A percentile compares a stretch with the other conserved stretches of the same genome.
Conservation (phyloP, 2,797 vertebrate species). For the Cephalopachus bancanus region DNA sequence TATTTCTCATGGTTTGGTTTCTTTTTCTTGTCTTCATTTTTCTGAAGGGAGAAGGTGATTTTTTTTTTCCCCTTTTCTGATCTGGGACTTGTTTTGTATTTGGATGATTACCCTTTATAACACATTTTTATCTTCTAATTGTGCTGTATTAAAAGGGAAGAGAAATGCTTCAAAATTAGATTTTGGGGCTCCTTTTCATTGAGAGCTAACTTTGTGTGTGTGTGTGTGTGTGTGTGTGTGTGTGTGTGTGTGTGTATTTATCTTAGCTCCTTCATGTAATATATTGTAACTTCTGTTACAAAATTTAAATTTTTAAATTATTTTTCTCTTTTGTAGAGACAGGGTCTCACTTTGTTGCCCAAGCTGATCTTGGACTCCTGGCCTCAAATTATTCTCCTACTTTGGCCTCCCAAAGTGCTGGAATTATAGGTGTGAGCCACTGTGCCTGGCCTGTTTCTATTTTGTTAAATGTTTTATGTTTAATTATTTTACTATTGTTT, state of each 20-base stretch:
- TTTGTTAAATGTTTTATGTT: slow-evolving; percentile 23
- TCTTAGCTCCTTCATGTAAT: slow-evolving; percentile 3
- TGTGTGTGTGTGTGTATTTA: neutral
- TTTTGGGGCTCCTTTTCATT: neutral
- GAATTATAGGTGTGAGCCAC: too few relatives aligned
- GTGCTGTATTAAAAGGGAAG: neutral
- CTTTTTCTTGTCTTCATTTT: slow-evolving; percentile 62
- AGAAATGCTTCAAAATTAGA: slow-evolving; percentile 42
- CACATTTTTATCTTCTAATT: slow-evolving; percentile 38
- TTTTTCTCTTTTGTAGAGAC: too few relatives aligned
- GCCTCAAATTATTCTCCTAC: too few relatives aligned
- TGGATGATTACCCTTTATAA: slow-evolving; percentile 15
- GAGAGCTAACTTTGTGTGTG: neutral
- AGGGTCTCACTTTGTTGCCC: too few relatives aligned
- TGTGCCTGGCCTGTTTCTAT: neutral
- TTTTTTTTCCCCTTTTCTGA: neutral
- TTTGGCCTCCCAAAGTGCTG: too few relatives aligned
- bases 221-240: neutral
- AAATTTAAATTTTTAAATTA: too few relatives aligned
- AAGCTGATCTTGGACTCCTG: too few relatives aligned
- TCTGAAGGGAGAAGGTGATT: slow-evolving; percentile 27
- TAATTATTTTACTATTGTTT: slow-evolving; percentile 37
- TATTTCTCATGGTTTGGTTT: slow-evolving; percentile 46
- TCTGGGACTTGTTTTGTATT: slow-evolving; percentile 56
- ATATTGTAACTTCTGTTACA: neutral